These are phyloP conservation scores for Heliconius aoede DNA, from an alignment of 2,888 invertebrate genomes.

Conservation along the genomic window DNA sequence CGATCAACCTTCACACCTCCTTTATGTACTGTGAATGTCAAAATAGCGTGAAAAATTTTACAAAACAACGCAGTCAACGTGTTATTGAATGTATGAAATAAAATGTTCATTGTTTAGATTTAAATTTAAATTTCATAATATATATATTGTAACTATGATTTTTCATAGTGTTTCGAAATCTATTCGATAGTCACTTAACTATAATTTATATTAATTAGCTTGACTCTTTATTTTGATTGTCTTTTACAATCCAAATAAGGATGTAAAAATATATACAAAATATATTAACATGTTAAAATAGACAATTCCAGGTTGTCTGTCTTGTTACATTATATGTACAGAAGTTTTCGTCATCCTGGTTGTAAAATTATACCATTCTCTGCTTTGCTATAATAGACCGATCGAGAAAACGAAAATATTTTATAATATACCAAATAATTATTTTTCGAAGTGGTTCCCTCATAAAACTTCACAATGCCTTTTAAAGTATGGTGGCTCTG, in stretches of 20 bases:
- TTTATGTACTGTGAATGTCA: slow-evolving; percentile 14
- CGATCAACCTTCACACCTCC: slow-evolving; percentile 17
- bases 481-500: too few species aligned
- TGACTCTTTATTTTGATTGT: neutral
- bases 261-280: too few species aligned
- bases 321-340: too few species aligned
- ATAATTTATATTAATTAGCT: neutral
- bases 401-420: too few species aligned
- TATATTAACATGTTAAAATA: neutral
- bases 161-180: neutral
- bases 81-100: neutral
- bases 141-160: neutral
- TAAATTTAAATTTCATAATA: neutral
- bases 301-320: neutral
- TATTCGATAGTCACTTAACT: neutral
- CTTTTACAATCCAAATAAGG: neutral
- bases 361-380: too few species aligned
- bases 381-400: too few species aligned
- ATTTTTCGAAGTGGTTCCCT: too few species aligned
- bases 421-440: too few species aligned
- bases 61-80: neutral
- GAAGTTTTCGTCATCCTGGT: too few species aligned
- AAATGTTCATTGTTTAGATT: neutral
- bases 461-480: too few species aligned
- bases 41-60: slow-evolving; percentile 5